A percentile compares a stretch with the other conserved stretches of the same genome.
Evolutionary conservation across 2,113 vertebrate species (phyloP).

Genomic region (Pomatostomus ruficeps): DNA sequence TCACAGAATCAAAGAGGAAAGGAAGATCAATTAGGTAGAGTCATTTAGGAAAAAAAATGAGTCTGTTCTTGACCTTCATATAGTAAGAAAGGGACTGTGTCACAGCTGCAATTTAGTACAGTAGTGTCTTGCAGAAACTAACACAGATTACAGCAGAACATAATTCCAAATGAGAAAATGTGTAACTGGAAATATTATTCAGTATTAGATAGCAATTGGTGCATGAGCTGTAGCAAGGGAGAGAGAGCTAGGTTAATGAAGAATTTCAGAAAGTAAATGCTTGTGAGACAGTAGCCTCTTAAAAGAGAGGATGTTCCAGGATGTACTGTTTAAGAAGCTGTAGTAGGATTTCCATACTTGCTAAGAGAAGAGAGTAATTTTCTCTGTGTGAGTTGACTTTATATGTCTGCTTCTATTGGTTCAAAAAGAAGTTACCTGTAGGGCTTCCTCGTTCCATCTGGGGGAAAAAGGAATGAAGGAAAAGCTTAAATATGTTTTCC

Average conservation of each 20-base stretch:
- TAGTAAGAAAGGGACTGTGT: neutral
- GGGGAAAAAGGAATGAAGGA: neutral
- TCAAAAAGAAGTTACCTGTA: neutral
- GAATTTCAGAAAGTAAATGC: neutral
- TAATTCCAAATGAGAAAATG: neutral
- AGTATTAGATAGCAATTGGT: neutral
- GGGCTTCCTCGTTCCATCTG: accelerated
- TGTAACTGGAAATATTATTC: neutral
- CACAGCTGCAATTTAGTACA: neutral
- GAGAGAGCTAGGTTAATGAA: neutral
- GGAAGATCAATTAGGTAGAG: conserved; percentile 17
- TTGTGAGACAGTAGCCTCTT: neutral
- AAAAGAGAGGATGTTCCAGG: neutral
- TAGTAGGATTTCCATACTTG: neutral
- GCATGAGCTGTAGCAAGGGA: neutral
- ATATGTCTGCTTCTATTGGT: neutral
- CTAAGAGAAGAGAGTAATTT: neutral
- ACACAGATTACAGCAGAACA: neutral
- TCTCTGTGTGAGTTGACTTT: neutral
- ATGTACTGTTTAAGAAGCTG: neutral
- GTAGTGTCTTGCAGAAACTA: neutral
- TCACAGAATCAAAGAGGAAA: conserved; percentile 30
- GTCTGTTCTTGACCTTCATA: conserved; percentile 38
- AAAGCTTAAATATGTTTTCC: neutral
- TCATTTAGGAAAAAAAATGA: neutral